Evolutionary conservation across 1,140 invertebrate species (phyloP).

Genomic region (Euwallacea similis): DNA sequence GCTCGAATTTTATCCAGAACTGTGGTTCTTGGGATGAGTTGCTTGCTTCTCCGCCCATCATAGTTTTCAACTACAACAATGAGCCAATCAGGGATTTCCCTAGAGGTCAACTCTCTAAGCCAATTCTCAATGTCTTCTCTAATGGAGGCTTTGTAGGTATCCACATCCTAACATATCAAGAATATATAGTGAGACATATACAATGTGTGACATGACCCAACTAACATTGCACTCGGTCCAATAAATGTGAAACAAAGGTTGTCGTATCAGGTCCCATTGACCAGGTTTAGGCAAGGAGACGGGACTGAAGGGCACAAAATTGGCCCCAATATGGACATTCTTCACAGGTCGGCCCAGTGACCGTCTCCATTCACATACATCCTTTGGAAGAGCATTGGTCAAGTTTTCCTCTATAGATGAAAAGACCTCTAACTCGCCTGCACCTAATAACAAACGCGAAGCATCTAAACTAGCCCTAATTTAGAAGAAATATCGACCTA

Average conservation of each 20-base stretch:
- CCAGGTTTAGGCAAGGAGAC: conserved; percentile 70
- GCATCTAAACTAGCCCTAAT: conserved; percentile 10
- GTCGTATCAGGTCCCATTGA: conserved; percentile 73
- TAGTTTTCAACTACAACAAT: conserved; percentile 90
- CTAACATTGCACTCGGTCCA: conserved; percentile 91
- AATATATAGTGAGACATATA: too few species aligned
- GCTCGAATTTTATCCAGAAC: conserved; percentile 92
- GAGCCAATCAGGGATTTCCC: conserved; percentile 88
- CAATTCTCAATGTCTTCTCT: conserved; percentile 88
- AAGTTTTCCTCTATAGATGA: conserved; percentile 76
- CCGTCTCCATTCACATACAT: conserved; percentile 87
- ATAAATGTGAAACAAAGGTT: conserved; percentile 91
- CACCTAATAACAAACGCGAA: conserved; percentile 63
- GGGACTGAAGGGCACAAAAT: conserved; percentile 79
- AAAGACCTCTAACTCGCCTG: conserved; percentile 86
- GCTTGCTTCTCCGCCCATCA: conserved; percentile 89
- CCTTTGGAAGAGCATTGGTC: conserved; percentile 77
- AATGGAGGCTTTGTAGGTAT: conserved; percentile 82
- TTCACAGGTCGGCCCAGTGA: conserved; percentile 79
- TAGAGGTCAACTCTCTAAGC: conserved; percentile 74
- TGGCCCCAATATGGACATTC: conserved; percentile 81
- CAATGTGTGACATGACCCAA: conserved; percentile 34
- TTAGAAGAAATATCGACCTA: conserved; percentile 42
- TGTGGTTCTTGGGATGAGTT: conserved; percentile 87
- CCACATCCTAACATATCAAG: conserved; percentile 72